phyloP scores from a whole-genome alignment of 1,140 invertebrate genomes.

The Caerostris darwini region DNA sequence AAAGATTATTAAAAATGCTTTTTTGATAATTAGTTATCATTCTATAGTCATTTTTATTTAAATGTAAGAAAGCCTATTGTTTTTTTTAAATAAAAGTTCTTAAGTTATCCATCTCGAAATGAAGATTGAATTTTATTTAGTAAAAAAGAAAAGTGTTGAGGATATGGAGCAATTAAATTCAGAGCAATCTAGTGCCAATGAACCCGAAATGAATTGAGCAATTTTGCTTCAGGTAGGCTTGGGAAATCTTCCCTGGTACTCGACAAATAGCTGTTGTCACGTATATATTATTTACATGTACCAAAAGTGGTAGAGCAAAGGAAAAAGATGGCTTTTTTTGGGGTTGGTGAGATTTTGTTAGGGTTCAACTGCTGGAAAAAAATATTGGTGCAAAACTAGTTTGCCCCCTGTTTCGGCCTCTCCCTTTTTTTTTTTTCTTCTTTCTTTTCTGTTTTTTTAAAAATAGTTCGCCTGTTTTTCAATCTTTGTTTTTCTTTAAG shows the following conservation, averaged over 20 bases:
- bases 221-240: background rate
- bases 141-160: too few species aligned
- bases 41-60: too few species aligned
- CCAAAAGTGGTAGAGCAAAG: background rate
- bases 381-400: slow-evolving; percentile 14
- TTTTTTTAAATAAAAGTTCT: too few species aligned
- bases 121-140: too few species aligned
- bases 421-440: background rate
- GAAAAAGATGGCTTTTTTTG: background rate
- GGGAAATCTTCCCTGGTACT: background rate
- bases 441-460: background rate
- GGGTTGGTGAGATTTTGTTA: background rate
- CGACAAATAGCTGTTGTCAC: background rate
- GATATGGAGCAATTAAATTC: background rate
- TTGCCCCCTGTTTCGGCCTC: slow-evolving; percentile 12
- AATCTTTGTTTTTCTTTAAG: too few species aligned
- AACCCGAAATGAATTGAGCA: background rate
- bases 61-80: too few species aligned
- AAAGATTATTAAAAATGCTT: too few species aligned
- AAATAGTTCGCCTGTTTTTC: too few species aligned
- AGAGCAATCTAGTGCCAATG: background rate
- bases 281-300: background rate
- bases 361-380: slow-evolving; percentile 25
- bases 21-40: too few species aligned
- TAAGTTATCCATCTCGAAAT: too few species aligned